These are phyloP conservation scores for Cheilosia urbana DNA, from an alignment of 2,888 invertebrate genomes.

Conservation along the genomic window DNA sequence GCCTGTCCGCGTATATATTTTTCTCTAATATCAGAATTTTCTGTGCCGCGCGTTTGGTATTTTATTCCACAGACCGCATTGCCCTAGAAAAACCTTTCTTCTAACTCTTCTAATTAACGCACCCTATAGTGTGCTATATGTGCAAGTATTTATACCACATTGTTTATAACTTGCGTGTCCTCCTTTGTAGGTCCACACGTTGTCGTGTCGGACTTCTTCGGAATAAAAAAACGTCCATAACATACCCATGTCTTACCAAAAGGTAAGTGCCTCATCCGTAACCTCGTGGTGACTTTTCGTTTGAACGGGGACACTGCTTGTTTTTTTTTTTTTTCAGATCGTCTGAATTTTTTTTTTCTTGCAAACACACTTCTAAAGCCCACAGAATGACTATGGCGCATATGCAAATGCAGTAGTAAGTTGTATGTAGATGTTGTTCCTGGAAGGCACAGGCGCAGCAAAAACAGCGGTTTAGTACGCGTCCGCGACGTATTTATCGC, in stretches of 20 bases:
- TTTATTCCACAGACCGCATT: too few relatives aligned
- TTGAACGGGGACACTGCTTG: constrained; percentile 32
- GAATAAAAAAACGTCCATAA: constrained; percentile 24
- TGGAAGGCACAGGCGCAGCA: constrained; percentile 43
- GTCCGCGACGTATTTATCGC: constrained; percentile 39
- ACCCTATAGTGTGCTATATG: background rate
- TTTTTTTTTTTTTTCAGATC: too few relatives aligned
- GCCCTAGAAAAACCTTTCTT: background rate
- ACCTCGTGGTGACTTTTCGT: constrained; percentile 40
- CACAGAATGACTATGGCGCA: background rate
- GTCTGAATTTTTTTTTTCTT: background rate
- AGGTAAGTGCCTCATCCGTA: constrained; percentile 31
- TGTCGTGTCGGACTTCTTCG: constrained; percentile 22
- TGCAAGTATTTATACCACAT: background rate
- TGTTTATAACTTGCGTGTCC: constrained; percentile 38
- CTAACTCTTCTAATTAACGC: background rate
- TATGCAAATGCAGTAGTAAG: constrained; percentile 54
- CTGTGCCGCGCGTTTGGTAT: too few relatives aligned
- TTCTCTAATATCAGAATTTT: background rate
- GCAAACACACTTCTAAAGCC: constrained; percentile 13
- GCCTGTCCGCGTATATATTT: too few relatives aligned
- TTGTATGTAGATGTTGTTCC: constrained; percentile 22
- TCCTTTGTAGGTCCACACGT: constrained; percentile 33
- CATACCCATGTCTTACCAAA: constrained; percentile 26
- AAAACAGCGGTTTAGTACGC: constrained; percentile 26